Conservation (phyloP, 2,113 vertebrate species). For the Zosterops borbonicus region DNA sequence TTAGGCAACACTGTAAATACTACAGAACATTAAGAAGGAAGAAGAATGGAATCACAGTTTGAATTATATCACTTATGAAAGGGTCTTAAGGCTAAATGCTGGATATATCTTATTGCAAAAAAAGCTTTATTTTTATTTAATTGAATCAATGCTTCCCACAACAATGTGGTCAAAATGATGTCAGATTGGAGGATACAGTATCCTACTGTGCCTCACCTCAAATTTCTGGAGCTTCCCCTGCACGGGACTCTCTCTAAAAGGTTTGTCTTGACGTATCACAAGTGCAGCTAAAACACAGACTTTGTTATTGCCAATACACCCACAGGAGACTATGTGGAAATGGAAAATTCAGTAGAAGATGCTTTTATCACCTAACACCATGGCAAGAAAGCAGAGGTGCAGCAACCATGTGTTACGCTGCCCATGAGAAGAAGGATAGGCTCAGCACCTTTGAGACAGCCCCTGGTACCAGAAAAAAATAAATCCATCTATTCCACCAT, state of each 20-base stretch:
- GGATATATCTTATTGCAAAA: constrained; percentile 72
- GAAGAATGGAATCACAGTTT: constrained; percentile 55
- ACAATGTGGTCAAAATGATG: neutral
- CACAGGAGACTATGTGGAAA: neutral
- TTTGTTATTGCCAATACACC: constrained; percentile 44
- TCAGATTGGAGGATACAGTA: neutral
- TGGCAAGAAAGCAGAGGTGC: constrained; percentile 22
- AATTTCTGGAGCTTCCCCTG: constrained; percentile 22
- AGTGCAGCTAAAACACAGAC: constrained; percentile 39
- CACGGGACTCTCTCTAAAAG: neutral
- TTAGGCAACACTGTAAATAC: constrained; percentile 63
- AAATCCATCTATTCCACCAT: neutral
- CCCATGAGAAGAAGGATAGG: neutral
- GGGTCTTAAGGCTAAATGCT: constrained; percentile 79
- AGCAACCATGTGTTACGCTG: neutral
- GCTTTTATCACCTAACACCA: neutral
- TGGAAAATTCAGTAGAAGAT: neutral
- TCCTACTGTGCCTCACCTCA: constrained; percentile 20
- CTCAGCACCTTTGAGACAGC: constrained; percentile 28
- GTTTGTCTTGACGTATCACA: constrained; percentile 14
- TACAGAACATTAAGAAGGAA: constrained; percentile 35
- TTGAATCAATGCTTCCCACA: constrained; percentile 30
- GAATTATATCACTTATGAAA: constrained; percentile 62
- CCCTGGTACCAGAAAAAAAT: neutral
- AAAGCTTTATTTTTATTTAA: constrained; percentile 51